These are phyloP conservation scores for Uria aalge DNA, from an alignment of 2,113 vertebrate species.

Conservation along the genomic window DNA sequence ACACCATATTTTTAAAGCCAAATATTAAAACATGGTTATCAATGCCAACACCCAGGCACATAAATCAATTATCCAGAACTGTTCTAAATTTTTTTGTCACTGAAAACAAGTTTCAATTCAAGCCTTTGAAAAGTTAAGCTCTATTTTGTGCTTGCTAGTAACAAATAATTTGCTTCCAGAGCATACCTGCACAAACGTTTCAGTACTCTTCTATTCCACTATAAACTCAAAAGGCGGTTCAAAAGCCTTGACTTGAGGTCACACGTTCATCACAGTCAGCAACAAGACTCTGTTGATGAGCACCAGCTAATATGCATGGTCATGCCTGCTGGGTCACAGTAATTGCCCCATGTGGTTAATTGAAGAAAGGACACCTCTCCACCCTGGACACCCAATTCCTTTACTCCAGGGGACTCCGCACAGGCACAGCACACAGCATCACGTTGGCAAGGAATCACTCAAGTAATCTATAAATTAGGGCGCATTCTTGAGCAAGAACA, in stretches of 20 bases:
- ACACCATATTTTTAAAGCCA: background rate
- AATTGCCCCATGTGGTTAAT: background rate
- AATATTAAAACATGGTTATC: background rate
- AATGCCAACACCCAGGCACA: background rate
- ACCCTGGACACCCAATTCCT: background rate
- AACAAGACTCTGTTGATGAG: background rate
- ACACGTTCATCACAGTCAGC: background rate
- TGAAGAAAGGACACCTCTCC: background rate
- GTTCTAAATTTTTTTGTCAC: background rate
- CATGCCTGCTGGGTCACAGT: background rate
- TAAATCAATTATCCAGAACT: background rate
- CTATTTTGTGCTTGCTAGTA: background rate
- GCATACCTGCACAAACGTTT: background rate
- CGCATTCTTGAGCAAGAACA: background rate
- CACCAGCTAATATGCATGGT: background rate
- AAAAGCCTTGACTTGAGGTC: background rate
- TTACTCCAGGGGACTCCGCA: background rate
- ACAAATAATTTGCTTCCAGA: background rate
- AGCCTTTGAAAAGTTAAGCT: background rate
- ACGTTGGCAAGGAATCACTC: background rate
- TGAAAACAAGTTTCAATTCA: background rate
- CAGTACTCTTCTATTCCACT: background rate
- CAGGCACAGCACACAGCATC: background rate
- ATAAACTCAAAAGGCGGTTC: background rate
- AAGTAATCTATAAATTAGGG: background rate